phyloP scores from a whole-genome alignment of 1,140 invertebrate species.

The Rhynchophorus ferrugineus region DNA sequence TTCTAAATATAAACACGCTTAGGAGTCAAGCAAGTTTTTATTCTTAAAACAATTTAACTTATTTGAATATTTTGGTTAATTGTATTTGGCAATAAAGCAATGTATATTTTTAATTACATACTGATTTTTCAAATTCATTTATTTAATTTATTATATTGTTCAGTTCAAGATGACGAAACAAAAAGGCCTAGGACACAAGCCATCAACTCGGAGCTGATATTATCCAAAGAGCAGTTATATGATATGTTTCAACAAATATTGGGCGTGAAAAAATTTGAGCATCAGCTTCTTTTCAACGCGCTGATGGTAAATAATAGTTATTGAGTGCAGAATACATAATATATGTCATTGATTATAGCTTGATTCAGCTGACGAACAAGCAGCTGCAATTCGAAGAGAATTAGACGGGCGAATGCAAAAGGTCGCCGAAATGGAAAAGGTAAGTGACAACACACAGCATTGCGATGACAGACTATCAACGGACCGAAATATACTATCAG shows the following conservation, averaged over 20 bases:
- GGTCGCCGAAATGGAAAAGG: conserved; percentile 95
- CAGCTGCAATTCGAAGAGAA: conserved; percentile 96
- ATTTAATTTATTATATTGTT: too few relatives aligned
- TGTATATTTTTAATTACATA: too few relatives aligned
- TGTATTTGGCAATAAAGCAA: too few relatives aligned
- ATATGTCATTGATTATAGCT: conserved; percentile 52
- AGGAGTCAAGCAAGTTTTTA: too few relatives aligned
- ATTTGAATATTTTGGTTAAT: too few relatives aligned
- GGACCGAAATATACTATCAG: too few relatives aligned
- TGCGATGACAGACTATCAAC: too few relatives aligned
- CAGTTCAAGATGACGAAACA: conserved; percentile 73
- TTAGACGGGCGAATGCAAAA: conserved; percentile 94
- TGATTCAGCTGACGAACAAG: conserved; percentile 98
- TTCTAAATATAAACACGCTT: too few relatives aligned
- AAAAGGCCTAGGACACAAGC: conserved; percentile 77
- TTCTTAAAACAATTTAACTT: too few relatives aligned
- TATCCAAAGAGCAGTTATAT: conserved; percentile 95
- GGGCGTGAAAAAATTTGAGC: conserved; percentile 98
- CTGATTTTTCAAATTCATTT: too few relatives aligned
- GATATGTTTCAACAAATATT: conserved; percentile 99
- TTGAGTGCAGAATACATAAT: not conserved
- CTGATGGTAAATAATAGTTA: conserved; percentile 64
- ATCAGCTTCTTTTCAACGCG: conserved; percentile 98
- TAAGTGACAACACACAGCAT: conserved; percentile 22
- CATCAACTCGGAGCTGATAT: conserved; percentile 85